Conservation (phyloP, 1,140 invertebrate genomes). For the Drosophila setifemur region DNA sequence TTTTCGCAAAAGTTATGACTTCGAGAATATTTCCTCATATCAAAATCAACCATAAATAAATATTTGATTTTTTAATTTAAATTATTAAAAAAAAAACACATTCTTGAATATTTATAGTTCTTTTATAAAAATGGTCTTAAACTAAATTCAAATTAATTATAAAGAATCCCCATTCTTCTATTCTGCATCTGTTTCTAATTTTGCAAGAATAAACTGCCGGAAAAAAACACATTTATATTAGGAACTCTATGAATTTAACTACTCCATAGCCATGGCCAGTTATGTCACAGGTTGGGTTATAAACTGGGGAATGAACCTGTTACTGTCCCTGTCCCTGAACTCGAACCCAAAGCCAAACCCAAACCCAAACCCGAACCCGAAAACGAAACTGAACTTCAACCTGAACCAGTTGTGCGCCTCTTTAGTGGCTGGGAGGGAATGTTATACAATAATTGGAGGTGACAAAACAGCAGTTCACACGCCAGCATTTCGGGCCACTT, state of each 20-base stretch:
- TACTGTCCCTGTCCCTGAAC: conserved; percentile 11
- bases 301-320: conserved; percentile 15
- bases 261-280: neutral
- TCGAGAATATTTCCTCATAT: too few relatives aligned
- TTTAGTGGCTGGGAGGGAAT: conserved; percentile 23
- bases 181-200: too few relatives aligned
- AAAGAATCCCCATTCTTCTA: too few relatives aligned
- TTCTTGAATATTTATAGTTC: too few relatives aligned
- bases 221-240: neutral
- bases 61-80: too few relatives aligned
- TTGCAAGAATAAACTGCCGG: too few relatives aligned
- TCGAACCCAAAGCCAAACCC: neutral
- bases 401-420: conserved; percentile 2
- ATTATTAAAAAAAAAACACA: too few relatives aligned
- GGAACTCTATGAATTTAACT: neutral
- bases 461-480: conserved; percentile 37
- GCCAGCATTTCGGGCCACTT: conserved; percentile 46
- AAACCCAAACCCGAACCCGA: neutral
- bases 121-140: too few relatives aligned
- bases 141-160: too few relatives aligned
- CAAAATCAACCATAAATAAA: too few relatives aligned
- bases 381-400: neutral
- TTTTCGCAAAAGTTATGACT: too few relatives aligned
- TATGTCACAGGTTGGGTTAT: conserved; percentile 4
- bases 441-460: conserved; percentile 30